Evolutionary conservation across 2,113 vertebrate genomes (phyloP).

Genomic region (Grus americana): DNA sequence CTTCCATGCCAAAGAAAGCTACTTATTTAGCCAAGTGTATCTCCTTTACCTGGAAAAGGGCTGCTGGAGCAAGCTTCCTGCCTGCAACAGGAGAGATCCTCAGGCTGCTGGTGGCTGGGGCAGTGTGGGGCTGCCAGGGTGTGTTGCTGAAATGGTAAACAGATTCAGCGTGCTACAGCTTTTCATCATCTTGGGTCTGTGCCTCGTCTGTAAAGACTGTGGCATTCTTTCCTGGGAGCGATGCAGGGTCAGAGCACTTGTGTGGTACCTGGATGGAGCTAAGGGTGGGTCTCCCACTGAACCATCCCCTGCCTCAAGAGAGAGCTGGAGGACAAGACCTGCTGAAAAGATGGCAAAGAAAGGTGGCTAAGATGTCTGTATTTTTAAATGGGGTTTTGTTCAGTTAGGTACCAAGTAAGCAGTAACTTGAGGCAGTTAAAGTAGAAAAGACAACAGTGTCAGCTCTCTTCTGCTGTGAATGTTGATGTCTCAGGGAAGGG

Average conservation of each 20-base stretch:
- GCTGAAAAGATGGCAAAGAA: background rate
- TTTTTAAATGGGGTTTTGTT: background rate
- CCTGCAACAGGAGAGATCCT: background rate
- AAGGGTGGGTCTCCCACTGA: accelerated
- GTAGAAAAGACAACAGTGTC: background rate
- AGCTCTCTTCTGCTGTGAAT: background rate
- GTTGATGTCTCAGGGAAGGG: background rate
- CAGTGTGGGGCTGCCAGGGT: background rate
- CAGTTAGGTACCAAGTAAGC: background rate
- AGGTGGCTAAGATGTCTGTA: background rate
- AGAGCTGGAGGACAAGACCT: background rate
- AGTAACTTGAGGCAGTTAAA: background rate
- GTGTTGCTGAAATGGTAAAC: background rate
- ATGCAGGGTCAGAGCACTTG: accelerated
- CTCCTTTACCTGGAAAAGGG: constrained; percentile 25
- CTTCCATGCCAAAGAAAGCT: background rate
- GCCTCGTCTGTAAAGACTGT: accelerated
- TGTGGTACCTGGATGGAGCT: background rate
- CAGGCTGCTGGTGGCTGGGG: background rate
- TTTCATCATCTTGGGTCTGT: background rate
- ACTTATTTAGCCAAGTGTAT: background rate
- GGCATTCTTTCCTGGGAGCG: accelerated
- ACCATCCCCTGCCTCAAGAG: accelerated
- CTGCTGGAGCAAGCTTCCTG: background rate
- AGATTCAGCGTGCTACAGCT: background rate